phyloP scores from a whole-genome alignment of 2,113 vertebrate genomes.

The Lophotis ruficrista region DNA sequence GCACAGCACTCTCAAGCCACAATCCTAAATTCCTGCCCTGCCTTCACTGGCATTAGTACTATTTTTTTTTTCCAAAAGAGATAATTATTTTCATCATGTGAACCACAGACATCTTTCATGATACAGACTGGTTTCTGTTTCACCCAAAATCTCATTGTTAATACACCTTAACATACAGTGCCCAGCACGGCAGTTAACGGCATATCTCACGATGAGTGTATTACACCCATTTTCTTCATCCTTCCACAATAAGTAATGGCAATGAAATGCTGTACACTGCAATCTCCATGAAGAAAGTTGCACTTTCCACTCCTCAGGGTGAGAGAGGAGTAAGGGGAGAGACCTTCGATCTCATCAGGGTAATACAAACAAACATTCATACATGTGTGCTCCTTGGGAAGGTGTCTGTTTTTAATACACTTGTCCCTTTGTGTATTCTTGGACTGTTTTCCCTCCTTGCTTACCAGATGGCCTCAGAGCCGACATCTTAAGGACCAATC shows the following conservation, averaged over 20 bases:
- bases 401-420: not conserved
- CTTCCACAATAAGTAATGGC: not conserved
- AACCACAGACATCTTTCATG: not conserved
- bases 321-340: not conserved
- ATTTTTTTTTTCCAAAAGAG: not conserved
- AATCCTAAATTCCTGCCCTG: not conserved
- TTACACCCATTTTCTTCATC: not conserved
- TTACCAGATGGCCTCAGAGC: not conserved
- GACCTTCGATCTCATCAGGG: not conserved
- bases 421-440: not conserved
- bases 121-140: not conserved
- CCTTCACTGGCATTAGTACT: not conserved
- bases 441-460: not conserved
- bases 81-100: not conserved
- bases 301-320: not conserved
- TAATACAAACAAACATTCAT: not conserved
- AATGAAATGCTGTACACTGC: not conserved
- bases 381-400: not conserved
- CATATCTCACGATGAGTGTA: fast-evolving
- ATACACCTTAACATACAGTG: not conserved
- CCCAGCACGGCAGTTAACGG: not conserved
- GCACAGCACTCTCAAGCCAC: not conserved
- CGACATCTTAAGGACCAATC: not conserved
- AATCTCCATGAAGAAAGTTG: not conserved
- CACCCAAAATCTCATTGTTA: not conserved